Conservation (phyloP, 92 coral and sea anemone genomes). For the Blastomussa wellsi region DNA sequence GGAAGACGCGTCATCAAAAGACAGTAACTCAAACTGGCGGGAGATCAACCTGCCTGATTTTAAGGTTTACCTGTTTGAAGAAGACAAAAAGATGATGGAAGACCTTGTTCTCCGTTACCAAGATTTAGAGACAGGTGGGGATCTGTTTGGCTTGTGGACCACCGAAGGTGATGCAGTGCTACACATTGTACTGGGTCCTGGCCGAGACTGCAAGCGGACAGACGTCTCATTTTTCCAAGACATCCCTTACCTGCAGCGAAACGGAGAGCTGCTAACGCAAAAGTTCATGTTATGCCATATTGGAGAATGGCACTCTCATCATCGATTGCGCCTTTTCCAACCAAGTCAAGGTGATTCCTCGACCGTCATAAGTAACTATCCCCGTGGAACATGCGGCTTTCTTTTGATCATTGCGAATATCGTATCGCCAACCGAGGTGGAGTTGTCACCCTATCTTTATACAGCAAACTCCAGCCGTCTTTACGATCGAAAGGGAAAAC, state of each 20-base stretch:
- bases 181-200: conserved; percentile 90
- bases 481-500: conserved; percentile 28
- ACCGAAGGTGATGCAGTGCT: conserved; percentile 51
- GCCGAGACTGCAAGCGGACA: conserved; percentile 63
- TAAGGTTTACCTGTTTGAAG: conserved; percentile 59
- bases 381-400: conserved; percentile 73
- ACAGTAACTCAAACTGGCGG: not conserved
- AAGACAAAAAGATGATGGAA: conserved; percentile 54
- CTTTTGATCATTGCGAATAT: conserved; percentile 84
- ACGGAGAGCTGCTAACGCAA: conserved; percentile 66
- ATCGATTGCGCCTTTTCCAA: conserved; percentile 58
- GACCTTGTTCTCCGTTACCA: conserved; percentile 73
- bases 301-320: conserved; percentile 97
- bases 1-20: not conserved
- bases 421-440: conserved; percentile 23
- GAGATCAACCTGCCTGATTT: conserved; percentile 3
- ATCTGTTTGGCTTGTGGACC: conserved; percentile 83
- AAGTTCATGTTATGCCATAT: conserved; percentile 82
- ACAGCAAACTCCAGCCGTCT: not conserved
- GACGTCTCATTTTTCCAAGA: conserved; percentile 80
- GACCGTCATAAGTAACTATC: conserved; percentile 72
- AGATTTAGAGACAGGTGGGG: conserved; percentile 83
- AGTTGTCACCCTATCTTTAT: conserved; percentile 58
- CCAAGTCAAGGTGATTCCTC: conserved; percentile 82
- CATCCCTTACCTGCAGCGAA: conserved; percentile 64